phyloP scores from a whole-genome alignment of 2,113 vertebrate species.

The Peromyscus maniculatus region DNA sequence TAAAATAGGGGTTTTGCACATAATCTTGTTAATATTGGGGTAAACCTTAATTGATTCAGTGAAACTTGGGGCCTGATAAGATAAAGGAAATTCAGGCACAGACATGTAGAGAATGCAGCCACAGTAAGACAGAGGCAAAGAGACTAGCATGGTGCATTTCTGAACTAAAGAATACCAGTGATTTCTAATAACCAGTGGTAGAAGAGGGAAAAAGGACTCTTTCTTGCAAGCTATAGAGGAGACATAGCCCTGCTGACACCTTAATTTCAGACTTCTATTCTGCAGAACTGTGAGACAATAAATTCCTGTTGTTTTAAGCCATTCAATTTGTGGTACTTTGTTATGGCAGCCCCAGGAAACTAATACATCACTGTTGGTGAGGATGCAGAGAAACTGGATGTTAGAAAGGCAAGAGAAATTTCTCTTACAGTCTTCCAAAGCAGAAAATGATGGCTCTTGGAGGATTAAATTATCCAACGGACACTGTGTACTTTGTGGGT shows the following conservation, averaged over 20 bases:
- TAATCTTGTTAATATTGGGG: not conserved
- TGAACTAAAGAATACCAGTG: not conserved
- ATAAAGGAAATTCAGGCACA: not conserved
- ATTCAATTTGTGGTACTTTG: not conserved
- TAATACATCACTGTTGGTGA: not conserved
- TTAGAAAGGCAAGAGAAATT: not conserved
- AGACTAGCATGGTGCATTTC: not conserved
- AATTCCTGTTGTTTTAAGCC: slow-evolving; percentile 32
- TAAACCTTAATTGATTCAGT: not conserved
- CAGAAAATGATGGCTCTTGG: not conserved
- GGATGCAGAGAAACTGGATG: not conserved
- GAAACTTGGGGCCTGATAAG: not conserved
- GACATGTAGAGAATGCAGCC: not conserved
- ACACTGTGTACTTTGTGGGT: not conserved
- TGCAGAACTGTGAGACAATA: not conserved
- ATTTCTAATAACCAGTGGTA: not conserved
- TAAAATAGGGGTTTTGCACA: not conserved
- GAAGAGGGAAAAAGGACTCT: not conserved
- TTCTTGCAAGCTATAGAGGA: not conserved
- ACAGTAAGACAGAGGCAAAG: not conserved
- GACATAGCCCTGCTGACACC: not conserved
- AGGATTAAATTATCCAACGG: slow-evolving; percentile 17
- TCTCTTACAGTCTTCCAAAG: not conserved
- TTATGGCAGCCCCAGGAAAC: not conserved
- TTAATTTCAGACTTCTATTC: slow-evolving; percentile 36